Percentiles rank a stretch among this genome's conserved stretches.
phyloP scores from a whole-genome alignment of 2,797 vertebrate species.

The Sebastes trivittatus region DNA sequence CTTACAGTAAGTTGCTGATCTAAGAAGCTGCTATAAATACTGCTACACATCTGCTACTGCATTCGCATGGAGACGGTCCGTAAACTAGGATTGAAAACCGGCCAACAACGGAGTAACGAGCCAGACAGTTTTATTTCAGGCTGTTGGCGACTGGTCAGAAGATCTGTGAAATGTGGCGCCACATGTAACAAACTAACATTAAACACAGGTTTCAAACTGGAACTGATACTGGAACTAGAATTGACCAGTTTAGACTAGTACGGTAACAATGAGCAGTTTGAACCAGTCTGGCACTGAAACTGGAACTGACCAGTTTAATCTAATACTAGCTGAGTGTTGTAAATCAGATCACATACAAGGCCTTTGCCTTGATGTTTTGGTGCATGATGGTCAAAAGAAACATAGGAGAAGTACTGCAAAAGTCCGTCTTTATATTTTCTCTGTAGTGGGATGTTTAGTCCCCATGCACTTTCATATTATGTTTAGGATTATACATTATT shows the following conservation, averaged over 20 bases:
- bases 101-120: conserved; percentile 7
- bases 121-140: conserved; percentile 35
- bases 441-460: background rate
- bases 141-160: conserved; percentile 5
- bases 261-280: background rate
- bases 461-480: background rate
- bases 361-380: background rate
- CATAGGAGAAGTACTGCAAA: background rate
- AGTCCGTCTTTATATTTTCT: background rate
- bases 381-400: background rate
- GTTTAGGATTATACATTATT: background rate
- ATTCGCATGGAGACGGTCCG: conserved; percentile 27
- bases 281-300: background rate
- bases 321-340: background rate
- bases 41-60: conserved; percentile 52
- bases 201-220: background rate
- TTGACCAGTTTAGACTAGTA: background rate
- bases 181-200: conserved; percentile 18
- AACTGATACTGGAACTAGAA: background rate
- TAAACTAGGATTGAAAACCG: conserved; percentile 20
- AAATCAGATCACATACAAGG: background rate
- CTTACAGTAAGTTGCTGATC: conserved; percentile 77
- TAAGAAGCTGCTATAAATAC: conserved; percentile 83
- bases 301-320: background rate
- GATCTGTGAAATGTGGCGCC: background rate